These are phyloP conservation scores for Notolepis coatsorum DNA, from an alignment of 2,797 vertebrate species.

Conservation along the genomic window DNA sequence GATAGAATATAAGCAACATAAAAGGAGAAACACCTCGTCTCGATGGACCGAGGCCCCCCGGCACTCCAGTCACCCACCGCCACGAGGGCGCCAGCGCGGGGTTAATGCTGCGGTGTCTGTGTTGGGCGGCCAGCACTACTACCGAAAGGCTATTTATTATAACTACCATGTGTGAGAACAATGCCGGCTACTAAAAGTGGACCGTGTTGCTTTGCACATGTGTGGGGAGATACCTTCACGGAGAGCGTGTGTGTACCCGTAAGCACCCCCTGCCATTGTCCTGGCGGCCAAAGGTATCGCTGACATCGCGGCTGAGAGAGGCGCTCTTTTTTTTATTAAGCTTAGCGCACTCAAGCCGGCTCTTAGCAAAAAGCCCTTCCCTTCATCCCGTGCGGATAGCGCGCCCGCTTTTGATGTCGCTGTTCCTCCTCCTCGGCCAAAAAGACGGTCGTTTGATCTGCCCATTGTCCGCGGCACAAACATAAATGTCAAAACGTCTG, in stretches of 20 bases:
- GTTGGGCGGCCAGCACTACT: too few relatives aligned
- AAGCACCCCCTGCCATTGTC: constrained; percentile 47
- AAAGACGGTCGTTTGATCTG: constrained; percentile 74
- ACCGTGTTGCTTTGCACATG: too few relatives aligned
- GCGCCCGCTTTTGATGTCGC: constrained; percentile 69
- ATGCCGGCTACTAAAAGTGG: too few relatives aligned
- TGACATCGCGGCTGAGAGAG: constrained; percentile 59
- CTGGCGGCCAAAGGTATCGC: constrained; percentile 59
- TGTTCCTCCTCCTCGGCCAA: constrained; percentile 41
- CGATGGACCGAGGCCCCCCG: too few relatives aligned
- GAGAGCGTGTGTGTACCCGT: constrained; percentile 17
- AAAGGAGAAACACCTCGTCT: too few relatives aligned
- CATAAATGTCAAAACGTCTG: constrained; percentile 69
- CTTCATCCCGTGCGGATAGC: constrained; percentile 49
- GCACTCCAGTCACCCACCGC: too few relatives aligned
- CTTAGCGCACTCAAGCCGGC: constrained; percentile 55
- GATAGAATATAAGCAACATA: too few relatives aligned
- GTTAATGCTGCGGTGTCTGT: too few relatives aligned
- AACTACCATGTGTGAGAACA: too few relatives aligned
- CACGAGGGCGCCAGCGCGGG: too few relatives aligned
- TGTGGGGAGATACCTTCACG: constrained; percentile 43
- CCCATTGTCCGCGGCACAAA: constrained; percentile 73
- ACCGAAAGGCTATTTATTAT: too few relatives aligned
- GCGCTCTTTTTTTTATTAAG: constrained; percentile 69
- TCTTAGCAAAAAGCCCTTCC: constrained; percentile 58